Evolutionary conservation across 2,797 vertebrate genomes (phyloP), one percentile per base, ranked within the genome.

Genomic region (Acanthurus lineatus): DNA sequence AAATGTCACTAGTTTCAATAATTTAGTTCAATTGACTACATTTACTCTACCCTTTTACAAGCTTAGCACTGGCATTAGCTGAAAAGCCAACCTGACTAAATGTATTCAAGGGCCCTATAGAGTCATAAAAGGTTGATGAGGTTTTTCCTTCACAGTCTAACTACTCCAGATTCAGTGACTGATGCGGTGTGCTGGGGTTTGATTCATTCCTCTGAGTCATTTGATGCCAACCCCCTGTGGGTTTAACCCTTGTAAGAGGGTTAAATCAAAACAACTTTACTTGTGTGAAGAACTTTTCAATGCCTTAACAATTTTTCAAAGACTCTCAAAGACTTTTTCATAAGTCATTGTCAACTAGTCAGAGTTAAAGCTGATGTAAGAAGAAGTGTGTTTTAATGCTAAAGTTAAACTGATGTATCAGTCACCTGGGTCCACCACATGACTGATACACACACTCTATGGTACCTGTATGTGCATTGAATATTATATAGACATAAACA

Each of bases 221-320:
- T 70, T 77, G 72, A 81, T 11, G 12, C 66, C 60, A 61, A 59
- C 61, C 15, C 52, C 64, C 56, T 71, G 75, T 15, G 32, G 77
- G 49, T 20, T 58, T 78, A 73, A 83, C 73, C 77, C 32, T 58
- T 73, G 62, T 57, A 62, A 67, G 59, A 69, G 70, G 68, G 70
- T 83, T 83, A 78, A 85, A 86, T 81, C 84, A 88, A 80, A 86
- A 85, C 69, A 79, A 67, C 67, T 69, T 71, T 28, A 20, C 71
- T 84, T 79, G 81, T 28, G 53, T 35, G 54, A 79, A 79, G 79
- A 82, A 28, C 67, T 73, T 84, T 58, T 17, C 66, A 15, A 63
- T 3, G 60, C 5, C 68, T 66, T 35, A 67, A 65, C n/a, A 62
- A 65, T 71, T 57, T 59, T 69, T 82, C 82, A 84, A 63, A 85